Percentiles rank a stretch among this genome's conserved stretches.
These are phyloP conservation scores for Chiloscyllium plagiosum DNA, from an alignment of 2,113 vertebrate genomes.

Conservation along the genomic window DNA sequence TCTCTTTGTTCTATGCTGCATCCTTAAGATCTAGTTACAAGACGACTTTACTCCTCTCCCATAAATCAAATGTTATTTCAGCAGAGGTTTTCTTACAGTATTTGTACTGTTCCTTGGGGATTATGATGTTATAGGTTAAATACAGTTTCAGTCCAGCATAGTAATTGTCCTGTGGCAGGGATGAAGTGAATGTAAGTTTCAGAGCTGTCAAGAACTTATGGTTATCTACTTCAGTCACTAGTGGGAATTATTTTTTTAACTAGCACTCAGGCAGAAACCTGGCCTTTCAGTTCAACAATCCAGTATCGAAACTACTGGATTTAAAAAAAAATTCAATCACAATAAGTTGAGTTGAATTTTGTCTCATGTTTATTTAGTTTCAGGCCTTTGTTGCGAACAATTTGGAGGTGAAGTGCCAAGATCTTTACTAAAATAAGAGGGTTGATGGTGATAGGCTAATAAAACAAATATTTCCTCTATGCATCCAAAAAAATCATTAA, in stretches of 20 bases:
- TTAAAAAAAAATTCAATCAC: neutral
- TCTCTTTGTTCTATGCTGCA: slow-evolving; percentile 7
- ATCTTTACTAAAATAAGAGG: neutral
- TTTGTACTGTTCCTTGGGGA: neutral
- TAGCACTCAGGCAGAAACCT: neutral
- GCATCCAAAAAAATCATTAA: neutral
- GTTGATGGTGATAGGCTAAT: neutral
- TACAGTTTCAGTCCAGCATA: too few species aligned
- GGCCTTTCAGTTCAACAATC: neutral
- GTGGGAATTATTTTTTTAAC: neutral
- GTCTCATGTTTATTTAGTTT: neutral
- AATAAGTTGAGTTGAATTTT: neutral
- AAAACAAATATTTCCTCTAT: neutral
- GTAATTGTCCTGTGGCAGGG: neutral
- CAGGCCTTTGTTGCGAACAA: neutral
- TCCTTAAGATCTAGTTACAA: neutral
- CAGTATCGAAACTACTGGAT: neutral
- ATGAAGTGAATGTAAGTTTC: neutral
- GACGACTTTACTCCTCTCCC: neutral
- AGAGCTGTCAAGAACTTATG: neutral
- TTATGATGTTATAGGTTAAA: neutral
- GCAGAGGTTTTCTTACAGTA: neutral
- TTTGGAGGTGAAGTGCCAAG: neutral
- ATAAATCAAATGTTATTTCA: slow-evolving; percentile 18
- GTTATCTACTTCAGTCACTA: neutral